Evolutionary conservation across 2,888 invertebrate genomes (phyloP), one percentile per base, ranked within the genome.

Genomic region (Fragum sueziense): DNA sequence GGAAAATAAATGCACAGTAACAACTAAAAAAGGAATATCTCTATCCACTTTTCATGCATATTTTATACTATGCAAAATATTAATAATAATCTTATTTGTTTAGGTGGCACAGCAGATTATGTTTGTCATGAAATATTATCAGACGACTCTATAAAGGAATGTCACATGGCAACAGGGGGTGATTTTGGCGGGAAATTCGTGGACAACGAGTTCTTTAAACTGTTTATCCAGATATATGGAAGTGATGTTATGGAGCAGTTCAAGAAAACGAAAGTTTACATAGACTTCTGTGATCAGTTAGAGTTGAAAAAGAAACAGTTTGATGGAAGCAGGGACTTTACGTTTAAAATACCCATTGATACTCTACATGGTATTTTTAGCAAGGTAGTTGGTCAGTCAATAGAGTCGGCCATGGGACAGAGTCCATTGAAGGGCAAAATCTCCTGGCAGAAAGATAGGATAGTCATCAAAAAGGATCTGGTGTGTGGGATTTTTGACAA

Each of bases 61-160:
- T n/a, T n/a, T n/a, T n/a, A n/a, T n/a, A n/a, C n/a, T n/a, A n/a
- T n/a, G n/a, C n/a, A n/a, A n/a, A n/a, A n/a, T n/a, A n/a, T n/a
- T n/a, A n/a, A n/a, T n/a, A n/a, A n/a, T n/a, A n/a, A n/a, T n/a
- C n/a, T n/a, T n/a, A n/a, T n/a, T n/a, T n/a, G n/a, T 25, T 25
- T 17, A 61, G 61, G 61, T 61, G 61, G 61, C 33, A 61, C 61
- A 7, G 61, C 61, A 29, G 61, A 61, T 33, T 33, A 25, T 61
- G 61, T 61, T 2, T 29, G 31, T 6, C 61, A 61, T 33, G 61
- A 61, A n/a, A n/a, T 61, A 9, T 33, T 25, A 22, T 17, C n/a
- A 20, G 61, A 61, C n/a, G 61, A 61, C 27, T 27, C 33, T 33
- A 61, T 61, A 3, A 61, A 31, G 20, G 61, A 61, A 61, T 61